A percentile compares a stretch with the other conserved stretches of the same genome.
Conservation (phyloP, 2,888 invertebrate genomes). For the Drosophila mettleri region DNA sequence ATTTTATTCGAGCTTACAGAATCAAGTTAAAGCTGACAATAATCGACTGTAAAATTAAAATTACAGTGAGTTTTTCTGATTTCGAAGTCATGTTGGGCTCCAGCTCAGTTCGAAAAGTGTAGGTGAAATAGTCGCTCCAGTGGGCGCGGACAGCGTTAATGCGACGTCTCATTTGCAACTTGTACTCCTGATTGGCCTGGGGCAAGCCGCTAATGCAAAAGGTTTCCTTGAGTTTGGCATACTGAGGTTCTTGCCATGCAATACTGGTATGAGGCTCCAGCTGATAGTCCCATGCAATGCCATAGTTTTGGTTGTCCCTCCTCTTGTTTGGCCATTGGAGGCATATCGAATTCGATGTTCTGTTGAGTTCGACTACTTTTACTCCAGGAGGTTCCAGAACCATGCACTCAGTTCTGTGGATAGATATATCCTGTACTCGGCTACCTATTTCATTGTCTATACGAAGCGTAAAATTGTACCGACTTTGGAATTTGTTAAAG, state of each 20-base stretch:
- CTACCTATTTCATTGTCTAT: neutral
- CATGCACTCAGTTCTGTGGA: constrained; percentile 10
- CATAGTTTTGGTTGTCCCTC: constrained; percentile 3
- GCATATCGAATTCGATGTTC: constrained; percentile 11
- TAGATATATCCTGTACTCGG: neutral
- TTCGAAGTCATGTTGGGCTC: neutral
- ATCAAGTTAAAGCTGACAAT: neutral
- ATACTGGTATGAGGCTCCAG: neutral
- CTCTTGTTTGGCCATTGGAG: constrained; percentile 9
- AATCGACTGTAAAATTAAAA: neutral
- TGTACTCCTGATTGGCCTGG: constrained; percentile 1
- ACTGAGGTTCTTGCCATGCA: neutral
- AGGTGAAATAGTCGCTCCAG: constrained; percentile 10
- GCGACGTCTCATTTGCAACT: constrained; percentile 4
- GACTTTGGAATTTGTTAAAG: constrained; percentile 1
- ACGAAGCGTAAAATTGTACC: neutral
- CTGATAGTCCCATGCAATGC: neutral
- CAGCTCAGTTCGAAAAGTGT: constrained; percentile 5
- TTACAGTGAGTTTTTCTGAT: neutral
- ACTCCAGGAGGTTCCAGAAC: constrained; percentile 3
- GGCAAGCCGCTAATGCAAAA: neutral
- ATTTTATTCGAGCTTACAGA: neutral
- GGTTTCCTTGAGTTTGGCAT: constrained; percentile 5
- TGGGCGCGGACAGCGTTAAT: neutral
- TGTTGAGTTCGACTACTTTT: neutral